These are phyloP conservation scores for Turnix velox DNA, from an alignment of 2,113 vertebrate species.

Conservation along the genomic window DNA sequence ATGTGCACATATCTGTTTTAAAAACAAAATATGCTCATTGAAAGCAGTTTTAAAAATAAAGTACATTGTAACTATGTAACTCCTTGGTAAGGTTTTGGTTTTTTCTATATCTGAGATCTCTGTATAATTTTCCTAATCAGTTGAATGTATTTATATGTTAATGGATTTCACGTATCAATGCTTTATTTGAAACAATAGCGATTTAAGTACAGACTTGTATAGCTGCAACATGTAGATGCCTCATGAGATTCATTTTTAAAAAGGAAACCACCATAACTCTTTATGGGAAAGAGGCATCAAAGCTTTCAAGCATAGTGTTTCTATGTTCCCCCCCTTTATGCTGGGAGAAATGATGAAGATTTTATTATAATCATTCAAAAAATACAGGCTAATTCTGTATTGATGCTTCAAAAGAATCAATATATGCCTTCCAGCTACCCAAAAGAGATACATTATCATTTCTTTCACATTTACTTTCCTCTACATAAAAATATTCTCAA, in stretches of 20 bases:
- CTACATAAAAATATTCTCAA: background rate
- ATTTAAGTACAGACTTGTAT: background rate
- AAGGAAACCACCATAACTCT: background rate
- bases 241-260: background rate
- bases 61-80: background rate
- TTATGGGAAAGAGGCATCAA: background rate
- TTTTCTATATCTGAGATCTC: background rate
- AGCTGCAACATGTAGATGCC: background rate
- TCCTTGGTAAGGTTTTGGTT: background rate
- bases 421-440: background rate
- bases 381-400: background rate
- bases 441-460: background rate
- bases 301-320: background rate
- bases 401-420: background rate
- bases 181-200: slow-evolving; percentile 34
- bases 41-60: background rate
- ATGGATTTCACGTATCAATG: slow-evolving; percentile 28
- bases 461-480: background rate
- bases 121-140: background rate
- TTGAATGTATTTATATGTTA: background rate
- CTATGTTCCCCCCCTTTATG: background rate
- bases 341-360: background rate
- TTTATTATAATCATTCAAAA: background rate
- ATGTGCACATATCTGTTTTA: background rate
- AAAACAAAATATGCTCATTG: too few relatives aligned